These are phyloP conservation scores for Caenorhabditis sp. DNA, from an alignment of 2,888 invertebrate genomes.

Conservation along the genomic window DNA sequence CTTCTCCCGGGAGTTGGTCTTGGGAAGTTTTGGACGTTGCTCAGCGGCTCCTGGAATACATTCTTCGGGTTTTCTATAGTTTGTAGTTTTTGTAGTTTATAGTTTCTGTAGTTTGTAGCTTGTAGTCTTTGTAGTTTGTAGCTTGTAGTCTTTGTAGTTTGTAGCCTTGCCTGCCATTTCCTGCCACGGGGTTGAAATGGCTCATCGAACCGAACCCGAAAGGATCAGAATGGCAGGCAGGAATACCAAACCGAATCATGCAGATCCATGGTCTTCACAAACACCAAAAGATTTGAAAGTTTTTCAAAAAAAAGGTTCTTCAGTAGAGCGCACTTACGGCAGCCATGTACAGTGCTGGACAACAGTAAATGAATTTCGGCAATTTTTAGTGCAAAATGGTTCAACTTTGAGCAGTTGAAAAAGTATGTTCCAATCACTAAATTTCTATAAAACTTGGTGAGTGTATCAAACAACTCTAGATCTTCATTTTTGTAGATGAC, in stretches of 20 bases:
- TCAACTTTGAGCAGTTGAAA: no score
- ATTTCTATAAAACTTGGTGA: no score
- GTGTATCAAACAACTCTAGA: no score
- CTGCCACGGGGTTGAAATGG: constrained; percentile 67
- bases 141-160: no score
- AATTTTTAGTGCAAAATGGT: no score
- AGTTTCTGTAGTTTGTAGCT: no score
- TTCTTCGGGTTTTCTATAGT: no score
- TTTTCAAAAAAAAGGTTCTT: neutral
- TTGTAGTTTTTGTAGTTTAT: no score
- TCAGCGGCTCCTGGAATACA: constrained; percentile 66
- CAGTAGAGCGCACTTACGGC: constrained; percentile 59
- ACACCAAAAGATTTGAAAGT: constrained; percentile 69
- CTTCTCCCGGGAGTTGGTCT: constrained; percentile 60
- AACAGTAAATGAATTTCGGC: no score
- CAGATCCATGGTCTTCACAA: constrained; percentile 81
- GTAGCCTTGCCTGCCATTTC: neutral
- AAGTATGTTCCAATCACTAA: no score
- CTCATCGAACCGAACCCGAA: constrained; percentile 73
- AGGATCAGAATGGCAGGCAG: constrained; percentile 78
- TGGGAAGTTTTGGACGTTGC: constrained; percentile 62
- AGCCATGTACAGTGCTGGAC: constrained; percentile 82
- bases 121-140: no score
- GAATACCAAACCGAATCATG: constrained; percentile 82
- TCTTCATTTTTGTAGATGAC: no score